Evolutionary conservation across 2,113 vertebrate species (phyloP), one percentile per base, ranked within the genome.

Genomic region (Myiozetetes cayanensis): DNA sequence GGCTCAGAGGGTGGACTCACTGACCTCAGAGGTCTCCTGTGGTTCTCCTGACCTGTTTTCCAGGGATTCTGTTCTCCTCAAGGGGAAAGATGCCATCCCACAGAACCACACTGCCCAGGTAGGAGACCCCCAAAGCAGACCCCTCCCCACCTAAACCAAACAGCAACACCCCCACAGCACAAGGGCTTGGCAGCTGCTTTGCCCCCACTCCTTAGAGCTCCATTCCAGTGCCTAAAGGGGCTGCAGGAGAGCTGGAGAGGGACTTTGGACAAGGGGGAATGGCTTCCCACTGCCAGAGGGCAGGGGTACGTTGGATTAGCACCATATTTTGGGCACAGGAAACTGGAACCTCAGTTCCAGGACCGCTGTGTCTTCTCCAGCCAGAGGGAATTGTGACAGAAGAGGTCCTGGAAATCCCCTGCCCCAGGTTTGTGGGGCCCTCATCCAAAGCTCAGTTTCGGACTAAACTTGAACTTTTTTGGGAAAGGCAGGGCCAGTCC

Each of bases 31-130:
- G 30, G 21, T 22, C 41, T 55, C 16, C 28, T 24, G 37, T 10
- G 50, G 10, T 67, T 47, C 52, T 46, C 43, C 35, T 15, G 68
- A 31, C 12, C 50, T 8, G 8, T 4, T 31, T 1, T 2, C 20
- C 0, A 0, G 1, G n/a, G 19, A 0, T 37, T 44, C 6, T 23
- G 20, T 23, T 39, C 31, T 79, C 15, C 44, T 70, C 5, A 28
- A 8, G 13, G 31, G 27, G n/a, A 8, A 22, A n/a, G 41, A 4
- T 35, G 18, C 19, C 6, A 0, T 5, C 63, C 35, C 8, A 3
- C 43, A 8, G 58, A 75, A 18, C 19, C 14, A 2, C 2, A 1
- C 12, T 7, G 15, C 1, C 21, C 1, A 2, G 20, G 20, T 17
- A 19, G 10, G 33, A 78, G 13, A 10, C 4, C 8, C 71, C 37